Conservation (phyloP, 1,140 invertebrate genomes). For the Cylas formicarius region DNA sequence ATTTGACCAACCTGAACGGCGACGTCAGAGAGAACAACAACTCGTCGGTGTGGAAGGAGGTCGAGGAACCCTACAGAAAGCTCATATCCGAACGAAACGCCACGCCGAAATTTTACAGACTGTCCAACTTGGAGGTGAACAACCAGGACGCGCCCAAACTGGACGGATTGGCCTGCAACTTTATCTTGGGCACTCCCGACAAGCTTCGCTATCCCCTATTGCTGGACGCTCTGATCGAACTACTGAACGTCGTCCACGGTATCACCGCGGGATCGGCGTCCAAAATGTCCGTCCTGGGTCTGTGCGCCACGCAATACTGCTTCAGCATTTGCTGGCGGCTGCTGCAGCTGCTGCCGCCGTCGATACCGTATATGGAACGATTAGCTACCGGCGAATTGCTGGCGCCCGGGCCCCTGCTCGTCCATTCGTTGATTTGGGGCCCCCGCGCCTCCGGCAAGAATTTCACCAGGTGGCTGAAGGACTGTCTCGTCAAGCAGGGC, state of each 20-base stretch:
- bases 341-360: conserved; percentile 76
- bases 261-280: conserved; percentile 41
- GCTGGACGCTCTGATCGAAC: conserved; percentile 77
- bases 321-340: conserved; percentile 80
- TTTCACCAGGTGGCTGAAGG: conserved; percentile 68
- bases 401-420: conserved; percentile 49
- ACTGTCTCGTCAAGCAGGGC: conserved; percentile 82
- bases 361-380: conserved; percentile 75
- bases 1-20: conserved; percentile 52
- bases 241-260: conserved; percentile 64
- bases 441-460: conserved; percentile 64
- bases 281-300: conserved; percentile 57
- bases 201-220: conserved; percentile 82
- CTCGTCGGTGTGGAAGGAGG: conserved; percentile 64
- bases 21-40: conserved; percentile 52
- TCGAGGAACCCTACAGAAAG: conserved; percentile 75
- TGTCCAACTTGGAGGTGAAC: conserved; percentile 65
- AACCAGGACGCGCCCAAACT: conserved; percentile 79
- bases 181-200: conserved; percentile 83
- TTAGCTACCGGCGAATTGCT: conserved; percentile 57
- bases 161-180: conserved; percentile 90
- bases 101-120: conserved; percentile 79
- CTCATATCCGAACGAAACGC: conserved; percentile 65
- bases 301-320: conserved; percentile 85
- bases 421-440: conserved; percentile 68